These are phyloP conservation scores for Drosophila mimetica DNA, from an alignment of 2,888 invertebrate species.

Conservation along the genomic window DNA sequence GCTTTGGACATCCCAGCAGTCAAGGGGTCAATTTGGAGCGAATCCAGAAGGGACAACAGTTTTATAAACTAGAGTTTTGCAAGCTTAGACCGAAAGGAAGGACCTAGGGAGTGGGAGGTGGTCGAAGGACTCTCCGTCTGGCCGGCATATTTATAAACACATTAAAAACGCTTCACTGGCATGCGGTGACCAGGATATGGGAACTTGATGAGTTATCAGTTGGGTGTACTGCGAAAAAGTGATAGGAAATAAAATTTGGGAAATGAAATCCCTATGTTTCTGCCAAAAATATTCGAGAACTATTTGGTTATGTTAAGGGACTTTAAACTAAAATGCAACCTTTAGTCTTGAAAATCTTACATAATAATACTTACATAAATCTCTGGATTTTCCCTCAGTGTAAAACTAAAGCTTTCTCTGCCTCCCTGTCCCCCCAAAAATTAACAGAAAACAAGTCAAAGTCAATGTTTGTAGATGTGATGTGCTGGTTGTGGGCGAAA, in stretches of 20 bases:
- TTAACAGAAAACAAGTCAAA: constrained; percentile 60
- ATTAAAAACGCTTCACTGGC: constrained; percentile 62
- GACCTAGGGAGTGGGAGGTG: background rate
- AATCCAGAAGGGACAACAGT: constrained; percentile 54
- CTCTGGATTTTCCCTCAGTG: constrained; percentile 14
- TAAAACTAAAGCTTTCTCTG: background rate
- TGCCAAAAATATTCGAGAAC: too few relatives aligned
- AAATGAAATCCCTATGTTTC: background rate
- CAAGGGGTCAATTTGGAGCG: constrained; percentile 70
- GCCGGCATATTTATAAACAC: constrained; percentile 66
- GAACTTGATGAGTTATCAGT: constrained; percentile 43
- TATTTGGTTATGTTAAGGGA: too few relatives aligned
- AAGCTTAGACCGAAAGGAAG: constrained; percentile 4
- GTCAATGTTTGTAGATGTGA: constrained; percentile 63
- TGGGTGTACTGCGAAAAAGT: background rate
- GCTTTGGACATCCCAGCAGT: constrained; percentile 24
- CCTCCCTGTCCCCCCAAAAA: constrained; percentile 27
- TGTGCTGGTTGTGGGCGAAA: constrained; percentile 30
- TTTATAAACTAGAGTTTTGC: constrained; percentile 38
- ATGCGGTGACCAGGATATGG: constrained; percentile 16
- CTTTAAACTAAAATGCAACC: too few relatives aligned
- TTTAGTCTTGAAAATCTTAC: too few relatives aligned
- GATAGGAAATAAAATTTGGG: background rate
- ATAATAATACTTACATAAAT: too few relatives aligned
- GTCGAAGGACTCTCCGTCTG: constrained; percentile 12